Percentiles rank a stretch among this genome's conserved stretches.
Conservation (phyloP, 2,797 vertebrate genomes). For the Phoxinus dragarum region DNA sequence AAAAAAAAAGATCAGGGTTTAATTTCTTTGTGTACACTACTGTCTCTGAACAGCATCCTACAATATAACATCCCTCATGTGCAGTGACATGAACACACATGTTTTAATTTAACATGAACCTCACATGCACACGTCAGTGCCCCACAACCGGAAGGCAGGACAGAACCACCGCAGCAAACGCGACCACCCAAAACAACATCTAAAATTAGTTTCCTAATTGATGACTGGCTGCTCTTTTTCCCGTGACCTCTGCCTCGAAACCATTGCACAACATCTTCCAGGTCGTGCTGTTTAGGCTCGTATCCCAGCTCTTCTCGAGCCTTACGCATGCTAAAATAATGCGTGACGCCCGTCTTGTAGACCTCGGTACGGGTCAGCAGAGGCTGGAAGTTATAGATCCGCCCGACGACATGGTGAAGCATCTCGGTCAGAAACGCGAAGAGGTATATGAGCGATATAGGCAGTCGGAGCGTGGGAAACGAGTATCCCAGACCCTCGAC, state of each 20-base stretch:
- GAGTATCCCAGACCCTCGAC: conserved; percentile 92
- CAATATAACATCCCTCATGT: neutral
- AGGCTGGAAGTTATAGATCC: conserved; percentile 91
- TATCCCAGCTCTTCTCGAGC: conserved; percentile 88
- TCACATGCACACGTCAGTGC: conserved; percentile 27
- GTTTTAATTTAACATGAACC: neutral
- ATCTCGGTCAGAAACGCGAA: conserved; percentile 90
- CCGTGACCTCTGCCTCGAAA: conserved; percentile 85
- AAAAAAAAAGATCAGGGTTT: neutral
- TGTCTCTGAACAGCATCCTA: neutral
- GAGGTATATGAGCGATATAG: conserved; percentile 85
- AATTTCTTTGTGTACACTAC: neutral
- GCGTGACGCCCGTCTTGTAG: conserved; percentile 93
- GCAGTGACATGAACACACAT: neutral
- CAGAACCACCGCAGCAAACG: conserved; percentile 72
- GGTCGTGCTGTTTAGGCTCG: conserved; percentile 77
- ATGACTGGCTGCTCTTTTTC: conserved; percentile 60
- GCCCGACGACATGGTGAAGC: conserved; percentile 80
- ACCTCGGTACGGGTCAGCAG: conserved; percentile 93
- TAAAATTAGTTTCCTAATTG: conserved; percentile 64
- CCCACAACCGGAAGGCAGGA: conserved; percentile 80
- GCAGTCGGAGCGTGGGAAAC: conserved; percentile 86
- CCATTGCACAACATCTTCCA: conserved; percentile 90
- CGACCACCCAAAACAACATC: conserved; percentile 71
- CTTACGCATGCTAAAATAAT: conserved; percentile 93